phyloP scores from a whole-genome alignment of 2,797 vertebrate genomes.

The Todus mexicanus region DNA sequence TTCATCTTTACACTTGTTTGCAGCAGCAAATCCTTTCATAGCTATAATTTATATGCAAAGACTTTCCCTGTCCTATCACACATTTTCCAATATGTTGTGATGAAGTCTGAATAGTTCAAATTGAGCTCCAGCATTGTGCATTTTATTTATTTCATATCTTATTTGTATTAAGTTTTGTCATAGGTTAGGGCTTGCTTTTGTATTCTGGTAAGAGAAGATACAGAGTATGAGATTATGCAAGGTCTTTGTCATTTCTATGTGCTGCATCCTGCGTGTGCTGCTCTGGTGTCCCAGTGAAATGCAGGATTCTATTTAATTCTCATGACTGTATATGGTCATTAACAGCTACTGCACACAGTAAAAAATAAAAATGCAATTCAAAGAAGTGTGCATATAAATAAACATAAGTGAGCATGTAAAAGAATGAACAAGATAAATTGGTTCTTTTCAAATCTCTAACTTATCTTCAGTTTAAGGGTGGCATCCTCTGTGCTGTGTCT shows the following conservation, averaged over 20 bases:
- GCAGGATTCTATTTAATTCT: constrained; percentile 63
- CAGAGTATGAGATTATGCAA: constrained; percentile 62
- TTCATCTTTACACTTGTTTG: constrained; percentile 62
- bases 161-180: constrained; percentile 67
- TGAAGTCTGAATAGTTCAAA: constrained; percentile 68
- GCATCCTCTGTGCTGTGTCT: constrained; percentile 3
- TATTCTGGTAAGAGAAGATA: constrained; percentile 61
- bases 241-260: constrained; percentile 71
- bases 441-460: constrained; percentile 54
- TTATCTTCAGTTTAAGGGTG: constrained; percentile 43
- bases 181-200: constrained; percentile 64
- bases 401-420: constrained; percentile 39
- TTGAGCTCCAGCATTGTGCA: constrained; percentile 56
- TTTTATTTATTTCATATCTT: constrained; percentile 71
- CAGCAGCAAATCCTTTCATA: constrained; percentile 67
- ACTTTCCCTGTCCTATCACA: constrained; percentile 62
- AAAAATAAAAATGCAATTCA: constrained; percentile 52
- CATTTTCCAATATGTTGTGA: constrained; percentile 65
- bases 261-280: constrained; percentile 44
- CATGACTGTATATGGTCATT: constrained; percentile 54
- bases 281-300: constrained; percentile 41
- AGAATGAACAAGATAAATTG: constrained; percentile 53
- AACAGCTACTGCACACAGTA: constrained; percentile 45
- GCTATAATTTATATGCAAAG: constrained; percentile 72
- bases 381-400: constrained; percentile 51